phyloP scores from a whole-genome alignment of 2,113 vertebrate species.

The Illadopsis cleaveri region DNA sequence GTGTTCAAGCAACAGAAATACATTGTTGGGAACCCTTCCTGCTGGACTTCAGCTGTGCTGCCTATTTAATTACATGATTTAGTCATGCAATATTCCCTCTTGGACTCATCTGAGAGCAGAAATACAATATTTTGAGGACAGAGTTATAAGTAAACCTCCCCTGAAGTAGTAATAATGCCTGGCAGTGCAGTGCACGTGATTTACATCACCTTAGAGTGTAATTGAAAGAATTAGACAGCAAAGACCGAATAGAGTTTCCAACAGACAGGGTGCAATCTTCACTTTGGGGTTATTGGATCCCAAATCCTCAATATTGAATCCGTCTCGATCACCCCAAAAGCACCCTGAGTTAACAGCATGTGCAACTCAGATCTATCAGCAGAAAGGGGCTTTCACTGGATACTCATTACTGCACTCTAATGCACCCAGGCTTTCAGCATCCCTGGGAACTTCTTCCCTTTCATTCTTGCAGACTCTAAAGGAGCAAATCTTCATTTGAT shows the following conservation, averaged over 20 bases:
- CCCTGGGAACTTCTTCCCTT: background rate
- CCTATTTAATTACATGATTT: background rate
- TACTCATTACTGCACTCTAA: background rate
- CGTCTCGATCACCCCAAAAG: background rate
- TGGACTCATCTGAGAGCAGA: background rate
- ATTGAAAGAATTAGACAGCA: background rate
- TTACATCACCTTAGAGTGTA: background rate
- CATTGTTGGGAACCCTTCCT: background rate
- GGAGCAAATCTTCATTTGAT: background rate
- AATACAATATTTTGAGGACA: background rate
- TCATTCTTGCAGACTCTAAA: background rate
- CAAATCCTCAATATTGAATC: background rate
- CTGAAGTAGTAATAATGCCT: background rate
- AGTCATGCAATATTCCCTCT: background rate
- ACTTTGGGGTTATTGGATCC: background rate
- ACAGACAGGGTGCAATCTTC: background rate
- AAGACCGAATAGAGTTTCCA: background rate
- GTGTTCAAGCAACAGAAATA: background rate
- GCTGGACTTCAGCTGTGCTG: background rate
- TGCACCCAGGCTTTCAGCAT: too few species aligned
- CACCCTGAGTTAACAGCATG: background rate
- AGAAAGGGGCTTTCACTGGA: background rate
- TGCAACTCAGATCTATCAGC: background rate
- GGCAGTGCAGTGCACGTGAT: rapidly evolving
- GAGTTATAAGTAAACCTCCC: background rate